These are phyloP conservation scores for Galerucella pusilla DNA, from an alignment of 2,888 invertebrate species.

Conservation along the genomic window DNA sequence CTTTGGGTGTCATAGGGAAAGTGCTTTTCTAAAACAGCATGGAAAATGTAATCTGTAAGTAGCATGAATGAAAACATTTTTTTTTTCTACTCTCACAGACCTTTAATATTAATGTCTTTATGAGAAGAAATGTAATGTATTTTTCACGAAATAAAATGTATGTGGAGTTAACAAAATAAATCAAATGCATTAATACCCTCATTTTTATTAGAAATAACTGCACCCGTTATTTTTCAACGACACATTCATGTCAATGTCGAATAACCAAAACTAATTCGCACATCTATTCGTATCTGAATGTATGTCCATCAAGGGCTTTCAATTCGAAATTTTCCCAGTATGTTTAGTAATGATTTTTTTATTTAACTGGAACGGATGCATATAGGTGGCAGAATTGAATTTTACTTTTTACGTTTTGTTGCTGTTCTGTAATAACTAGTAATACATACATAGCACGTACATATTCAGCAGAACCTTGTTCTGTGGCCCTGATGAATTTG, in stretches of 20 bases:
- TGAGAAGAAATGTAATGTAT: too few species aligned
- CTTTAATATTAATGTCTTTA: too few species aligned
- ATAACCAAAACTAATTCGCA: slow-evolving; percentile 7
- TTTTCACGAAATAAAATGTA: too few species aligned
- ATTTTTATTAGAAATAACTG: background rate
- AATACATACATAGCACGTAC: slow-evolving; percentile 28
- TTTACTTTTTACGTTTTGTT: slow-evolving; percentile 18
- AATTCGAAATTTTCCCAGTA: slow-evolving; percentile 8
- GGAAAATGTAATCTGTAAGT: too few species aligned
- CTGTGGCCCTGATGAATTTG: slow-evolving; percentile 23
- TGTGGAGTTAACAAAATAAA: too few species aligned
- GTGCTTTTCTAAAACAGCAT: too few species aligned
- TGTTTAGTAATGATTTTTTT: slow-evolving; percentile 14
- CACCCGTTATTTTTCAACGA: background rate
- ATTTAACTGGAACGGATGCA: slow-evolving; percentile 12
- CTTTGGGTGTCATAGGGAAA: too few species aligned
- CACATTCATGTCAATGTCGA: slow-evolving; percentile 1
- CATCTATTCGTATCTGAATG: background rate
- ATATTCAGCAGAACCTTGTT: slow-evolving; percentile 25
- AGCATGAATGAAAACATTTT: too few species aligned
- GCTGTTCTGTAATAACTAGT: slow-evolving; percentile 23
- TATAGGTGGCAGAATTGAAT: slow-evolving; percentile 17
- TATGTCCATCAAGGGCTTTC: background rate
- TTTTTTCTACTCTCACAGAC: too few species aligned
- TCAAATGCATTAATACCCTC: too few species aligned